A percentile compares a stretch with the other conserved stretches of the same genome.
Evolutionary conservation across 2,113 vertebrate genomes (phyloP).

Genomic region (Sardina pilchardus): DNA sequence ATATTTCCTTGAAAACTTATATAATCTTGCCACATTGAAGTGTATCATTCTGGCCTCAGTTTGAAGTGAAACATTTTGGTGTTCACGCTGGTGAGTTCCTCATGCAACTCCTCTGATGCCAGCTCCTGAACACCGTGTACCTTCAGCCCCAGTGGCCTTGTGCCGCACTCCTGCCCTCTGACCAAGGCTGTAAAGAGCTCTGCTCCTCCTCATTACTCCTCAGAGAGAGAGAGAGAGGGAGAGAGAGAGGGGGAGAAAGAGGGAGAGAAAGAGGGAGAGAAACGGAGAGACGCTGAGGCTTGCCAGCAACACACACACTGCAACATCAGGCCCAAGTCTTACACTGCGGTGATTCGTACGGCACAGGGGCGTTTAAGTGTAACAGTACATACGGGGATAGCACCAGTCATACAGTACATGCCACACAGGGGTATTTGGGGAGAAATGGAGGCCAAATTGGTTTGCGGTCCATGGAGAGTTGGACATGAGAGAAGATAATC

Average conservation of each 20-base stretch:
- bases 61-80: background rate
- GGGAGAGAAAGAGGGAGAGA: background rate
- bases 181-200: background rate
- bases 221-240: background rate
- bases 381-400: no score
- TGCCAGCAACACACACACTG: no score
- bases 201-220: background rate
- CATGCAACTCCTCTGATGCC: background rate
- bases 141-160: background rate
- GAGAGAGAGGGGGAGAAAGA: background rate
- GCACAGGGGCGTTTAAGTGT: no score
- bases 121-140: conserved; percentile 8
- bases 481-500: background rate
- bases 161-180: background rate
- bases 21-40: background rate
- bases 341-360: no score
- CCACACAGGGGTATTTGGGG: no score
- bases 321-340: background rate
- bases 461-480: no score
- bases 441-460: no score
- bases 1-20: background rate
- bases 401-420: no score
- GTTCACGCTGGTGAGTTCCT: background rate
- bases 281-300: background rate
- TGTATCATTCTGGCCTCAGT: background rate